These are phyloP conservation scores for Dinothrombium tinctorium DNA, from an alignment of 1,140 invertebrate genomes.

Conservation along the genomic window DNA sequence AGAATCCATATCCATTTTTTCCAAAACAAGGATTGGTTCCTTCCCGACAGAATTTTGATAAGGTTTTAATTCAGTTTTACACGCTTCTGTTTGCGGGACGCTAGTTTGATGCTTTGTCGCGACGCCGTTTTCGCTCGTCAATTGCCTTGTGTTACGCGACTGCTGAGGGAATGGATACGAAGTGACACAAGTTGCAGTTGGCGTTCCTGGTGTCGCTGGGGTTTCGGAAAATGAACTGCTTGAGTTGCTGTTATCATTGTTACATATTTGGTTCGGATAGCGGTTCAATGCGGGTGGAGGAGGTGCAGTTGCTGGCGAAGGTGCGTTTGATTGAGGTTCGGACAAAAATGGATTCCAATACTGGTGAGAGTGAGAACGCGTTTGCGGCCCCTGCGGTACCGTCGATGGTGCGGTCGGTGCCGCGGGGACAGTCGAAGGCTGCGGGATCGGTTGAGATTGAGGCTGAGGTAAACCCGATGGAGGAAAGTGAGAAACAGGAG, in stretches of 20 bases:
- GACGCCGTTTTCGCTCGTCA: too few relatives aligned
- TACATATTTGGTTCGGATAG: conserved; percentile 4
- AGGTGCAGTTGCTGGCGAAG: neutral
- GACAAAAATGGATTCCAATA: conserved; percentile 5
- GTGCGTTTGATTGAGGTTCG: neutral
- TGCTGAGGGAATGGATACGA: too few relatives aligned
- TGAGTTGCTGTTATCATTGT: conserved; percentile 4
- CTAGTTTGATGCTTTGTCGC: too few relatives aligned
- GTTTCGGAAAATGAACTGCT: conserved; percentile 1
- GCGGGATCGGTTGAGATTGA: conserved; percentile 3
- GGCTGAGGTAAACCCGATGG: conserved; percentile 3
- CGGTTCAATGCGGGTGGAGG: conserved; percentile 1
- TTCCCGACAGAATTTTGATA: too few relatives aligned
- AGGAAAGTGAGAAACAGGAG: conserved; percentile 2
- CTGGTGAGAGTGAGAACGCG: neutral
- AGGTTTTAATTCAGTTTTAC: too few relatives aligned
- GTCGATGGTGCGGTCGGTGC: neutral
- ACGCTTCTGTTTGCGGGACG: too few relatives aligned
- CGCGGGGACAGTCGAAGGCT: neutral
- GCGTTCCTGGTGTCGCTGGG: neutral
- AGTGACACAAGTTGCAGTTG: neutral
- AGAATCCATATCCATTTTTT: too few relatives aligned
- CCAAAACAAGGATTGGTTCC: too few relatives aligned
- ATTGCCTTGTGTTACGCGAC: neutral
- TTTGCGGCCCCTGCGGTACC: neutral